Conservation (phyloP, 1,140 invertebrate genomes). For the Calycopis cecrops region DNA sequence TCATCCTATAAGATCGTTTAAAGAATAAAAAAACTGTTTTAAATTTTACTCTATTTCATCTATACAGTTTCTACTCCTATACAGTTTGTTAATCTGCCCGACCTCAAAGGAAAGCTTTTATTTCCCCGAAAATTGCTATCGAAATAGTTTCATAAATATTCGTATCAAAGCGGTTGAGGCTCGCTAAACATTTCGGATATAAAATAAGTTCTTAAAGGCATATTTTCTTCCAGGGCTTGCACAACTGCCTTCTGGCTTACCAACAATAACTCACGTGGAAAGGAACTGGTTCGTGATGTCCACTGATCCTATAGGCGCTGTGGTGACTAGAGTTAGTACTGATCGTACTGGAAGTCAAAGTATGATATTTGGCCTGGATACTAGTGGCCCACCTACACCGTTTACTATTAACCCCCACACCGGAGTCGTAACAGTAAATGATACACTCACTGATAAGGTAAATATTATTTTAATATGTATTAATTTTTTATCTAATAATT, state of each 20-base stretch:
- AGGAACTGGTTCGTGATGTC: constrained; percentile 55
- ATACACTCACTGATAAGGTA: constrained; percentile 63
- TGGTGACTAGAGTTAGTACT: constrained; percentile 47
- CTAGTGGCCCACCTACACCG: constrained; percentile 48
- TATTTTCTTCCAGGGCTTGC: constrained; percentile 41
- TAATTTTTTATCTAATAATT: too few species aligned
- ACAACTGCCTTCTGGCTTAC: constrained; percentile 44
- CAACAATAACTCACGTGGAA: constrained; percentile 50
- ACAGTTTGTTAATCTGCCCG: too few species aligned
- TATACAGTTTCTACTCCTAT: too few species aligned
- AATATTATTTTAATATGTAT: constrained; percentile 11
- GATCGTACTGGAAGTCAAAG: constrained; percentile 35
- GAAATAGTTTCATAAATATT: too few species aligned
- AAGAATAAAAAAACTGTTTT: too few species aligned
- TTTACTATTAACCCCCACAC: constrained; percentile 50
- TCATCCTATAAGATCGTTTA: too few species aligned
- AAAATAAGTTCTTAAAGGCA: not conserved
- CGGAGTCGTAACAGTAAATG: constrained; percentile 60
- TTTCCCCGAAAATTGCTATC: too few species aligned
- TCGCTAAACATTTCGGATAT: not conserved
- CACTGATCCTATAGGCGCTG: constrained; percentile 39
- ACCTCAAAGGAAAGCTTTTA: too few species aligned
- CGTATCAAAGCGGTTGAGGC: too few species aligned
- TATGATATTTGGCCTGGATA: constrained; percentile 55
- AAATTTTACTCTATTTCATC: too few species aligned